Conservation (phyloP, 2,888 invertebrate species). For the Trichogramma evanescens region DNA sequence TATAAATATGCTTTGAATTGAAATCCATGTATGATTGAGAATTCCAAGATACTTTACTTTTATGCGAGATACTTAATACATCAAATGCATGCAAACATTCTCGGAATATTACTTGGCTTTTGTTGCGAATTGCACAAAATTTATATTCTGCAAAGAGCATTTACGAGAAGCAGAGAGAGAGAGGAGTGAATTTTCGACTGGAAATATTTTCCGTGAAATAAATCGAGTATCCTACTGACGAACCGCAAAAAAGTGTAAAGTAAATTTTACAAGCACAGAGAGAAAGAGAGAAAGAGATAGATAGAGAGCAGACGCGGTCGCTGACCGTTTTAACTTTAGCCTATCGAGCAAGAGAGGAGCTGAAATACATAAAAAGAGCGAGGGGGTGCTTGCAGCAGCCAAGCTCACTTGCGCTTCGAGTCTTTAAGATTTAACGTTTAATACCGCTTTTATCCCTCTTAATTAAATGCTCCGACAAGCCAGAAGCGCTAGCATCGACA, state of each 20-base stretch:
- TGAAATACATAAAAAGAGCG: conserved; percentile 23
- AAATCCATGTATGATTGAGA: no score
- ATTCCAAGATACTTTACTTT: no score
- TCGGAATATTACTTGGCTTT: no score
- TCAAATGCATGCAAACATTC: no score
- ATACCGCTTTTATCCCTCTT: not conserved
- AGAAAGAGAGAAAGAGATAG: conserved; percentile 1
- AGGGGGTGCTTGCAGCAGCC: conserved; percentile 1
- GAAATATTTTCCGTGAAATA: not conserved
- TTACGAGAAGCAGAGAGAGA: conserved; percentile 1
- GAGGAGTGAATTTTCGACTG: not conserved
- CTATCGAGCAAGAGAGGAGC: conserved; percentile 15
- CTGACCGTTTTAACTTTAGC: conserved; percentile 32
- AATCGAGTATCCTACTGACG: not conserved
- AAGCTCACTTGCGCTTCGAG: conserved; percentile 17
- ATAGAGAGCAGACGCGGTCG: conserved; percentile 27
- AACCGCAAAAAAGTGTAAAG: conserved; percentile 9
- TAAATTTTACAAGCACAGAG: not conserved
- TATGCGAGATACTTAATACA: no score
- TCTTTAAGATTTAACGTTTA: conserved; percentile 32
- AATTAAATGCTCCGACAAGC: no score
- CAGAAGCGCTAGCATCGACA: not conserved
- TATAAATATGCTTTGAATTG: no score
- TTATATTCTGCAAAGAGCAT: no score
- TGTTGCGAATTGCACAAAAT: no score